Evolutionary conservation across 2,113 vertebrate genomes (phyloP).

Genomic region (Perca schrenkii): DNA sequence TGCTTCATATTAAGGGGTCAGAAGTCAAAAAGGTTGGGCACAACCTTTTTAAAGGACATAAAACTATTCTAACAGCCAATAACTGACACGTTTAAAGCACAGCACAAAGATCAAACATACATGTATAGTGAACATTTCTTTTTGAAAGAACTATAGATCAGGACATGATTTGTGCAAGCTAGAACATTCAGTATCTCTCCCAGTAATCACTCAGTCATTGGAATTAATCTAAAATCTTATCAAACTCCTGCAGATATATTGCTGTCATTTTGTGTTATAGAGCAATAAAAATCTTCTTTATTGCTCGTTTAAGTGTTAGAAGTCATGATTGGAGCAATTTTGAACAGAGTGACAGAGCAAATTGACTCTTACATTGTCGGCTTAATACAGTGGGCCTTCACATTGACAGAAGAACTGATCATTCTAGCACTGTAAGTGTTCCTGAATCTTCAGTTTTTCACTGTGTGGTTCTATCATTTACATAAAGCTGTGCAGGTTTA

Average conservation of each 20-base stretch:
- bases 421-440: neutral
- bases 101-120: neutral
- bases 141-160: neutral
- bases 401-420: slow-evolving; percentile 18
- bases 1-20: neutral
- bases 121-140: neutral
- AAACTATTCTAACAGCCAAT: neutral
- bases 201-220: slow-evolving; percentile 28
- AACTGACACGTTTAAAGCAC: neutral
- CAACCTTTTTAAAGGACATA: neutral
- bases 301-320: slow-evolving; percentile 52
- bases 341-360: slow-evolving; percentile 42
- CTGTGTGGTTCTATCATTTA: slow-evolving; percentile 14
- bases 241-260: slow-evolving; percentile 51
- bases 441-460: neutral
- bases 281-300: slow-evolving; percentile 51
- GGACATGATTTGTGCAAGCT: neutral
- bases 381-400: slow-evolving; percentile 36
- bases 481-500: slow-evolving; percentile 30
- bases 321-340: slow-evolving; percentile 54
- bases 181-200: slow-evolving; percentile 3
- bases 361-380: slow-evolving; percentile 39
- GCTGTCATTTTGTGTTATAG: slow-evolving; percentile 46
- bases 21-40: neutral
- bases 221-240: slow-evolving; percentile 45